Base-by-base conservation (phyloP, 37 sponge, comb jelly and placozoan species). In the Tethya wilhelma region DNA sequence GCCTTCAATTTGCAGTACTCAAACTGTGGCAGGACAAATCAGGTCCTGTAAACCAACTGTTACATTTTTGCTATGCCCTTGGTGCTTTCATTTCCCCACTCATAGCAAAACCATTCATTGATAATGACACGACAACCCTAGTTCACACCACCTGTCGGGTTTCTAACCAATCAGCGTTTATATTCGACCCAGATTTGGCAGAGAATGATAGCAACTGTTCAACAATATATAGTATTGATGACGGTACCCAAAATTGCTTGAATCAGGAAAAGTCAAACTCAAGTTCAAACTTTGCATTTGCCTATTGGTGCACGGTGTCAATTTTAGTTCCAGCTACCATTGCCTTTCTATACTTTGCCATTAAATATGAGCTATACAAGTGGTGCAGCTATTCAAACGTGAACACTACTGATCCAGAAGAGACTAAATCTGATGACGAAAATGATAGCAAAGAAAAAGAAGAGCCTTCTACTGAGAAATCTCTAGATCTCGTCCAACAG, bases 71-170 rank as follows among this genome's bases (percentile, higher is more conserved):
- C 14, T 90, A 80, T 67, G 86, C 75, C 32, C 30, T 85, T 55
- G 91, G 91, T 5, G 86, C 91, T 2, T 74, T 90, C 41, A 29
- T 85, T 14, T 73, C 91, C 12, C 91, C 91, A 9, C 70, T 85
- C 19, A 78, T 89, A 19, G 79, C 90, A 4, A 79, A 84, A 49
- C 79, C 73, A 1, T 89, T 89, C 64, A 67, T 88, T 33, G 33
- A 30, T 53, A 67, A 71, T 63, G 64, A 69, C 19, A 41, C 1
- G 22, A n/a, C 31, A 3, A 8, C 67, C n/a, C 23, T 29, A 2
- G 44, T 41, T 17, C 62, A 56, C 40, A 36, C 66, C 44, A 20
- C 69, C n/a, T 2, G 0, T n/a, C n/a, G n/a, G n/a, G n/a, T n/a
- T n/a, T n/a, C n/a, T n/a, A n/a, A n/a, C n/a, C n/a, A n/a, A n/a